A percentile compares a stretch with the other conserved stretches of the same genome.
These are phyloP conservation scores for Anodontia alba DNA, from an alignment of 2,888 invertebrate genomes.

Conservation along the genomic window DNA sequence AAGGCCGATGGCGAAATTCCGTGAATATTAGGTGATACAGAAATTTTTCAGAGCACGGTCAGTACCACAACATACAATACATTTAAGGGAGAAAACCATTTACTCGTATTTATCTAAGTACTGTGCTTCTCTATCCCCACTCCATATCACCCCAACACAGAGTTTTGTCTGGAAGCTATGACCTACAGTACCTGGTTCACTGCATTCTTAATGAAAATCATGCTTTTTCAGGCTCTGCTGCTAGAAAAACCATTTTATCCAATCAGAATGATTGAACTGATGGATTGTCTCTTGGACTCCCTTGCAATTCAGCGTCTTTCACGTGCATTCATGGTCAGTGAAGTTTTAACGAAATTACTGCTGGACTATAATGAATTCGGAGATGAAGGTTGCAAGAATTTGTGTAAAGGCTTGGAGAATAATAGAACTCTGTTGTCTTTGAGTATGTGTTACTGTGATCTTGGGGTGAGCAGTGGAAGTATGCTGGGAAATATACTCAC, in stretches of 20 bases:
- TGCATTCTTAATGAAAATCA: too few relatives aligned
- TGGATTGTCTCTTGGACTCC: constrained; percentile 82
- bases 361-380: constrained; percentile 85
- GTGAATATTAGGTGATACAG: too few relatives aligned
- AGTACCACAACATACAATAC: too few relatives aligned
- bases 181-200: too few relatives aligned
- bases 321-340: constrained; percentile 73
- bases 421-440: constrained; percentile 79
- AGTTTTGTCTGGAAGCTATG: too few relatives aligned
- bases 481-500: constrained; percentile 79
- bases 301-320: constrained; percentile 74
- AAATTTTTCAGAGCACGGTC: too few relatives aligned
- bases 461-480: constrained; percentile 78
- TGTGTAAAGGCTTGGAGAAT: constrained; percentile 79
- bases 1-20: too few relatives aligned
- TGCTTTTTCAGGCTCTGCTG: constrained; percentile 75
- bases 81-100: too few relatives aligned
- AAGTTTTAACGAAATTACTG: constrained; percentile 74
- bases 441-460: constrained; percentile 83
- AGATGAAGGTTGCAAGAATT: constrained; percentile 80
- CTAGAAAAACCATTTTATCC: constrained; percentile 81
- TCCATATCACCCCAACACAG: too few relatives aligned
- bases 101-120: too few relatives aligned
- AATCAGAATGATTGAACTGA: constrained; percentile 78
- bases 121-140: too few relatives aligned